These are phyloP conservation scores for Caenorhabditis parvicauda DNA, from an alignment of 2,888 invertebrate genomes.

Conservation along the genomic window DNA sequence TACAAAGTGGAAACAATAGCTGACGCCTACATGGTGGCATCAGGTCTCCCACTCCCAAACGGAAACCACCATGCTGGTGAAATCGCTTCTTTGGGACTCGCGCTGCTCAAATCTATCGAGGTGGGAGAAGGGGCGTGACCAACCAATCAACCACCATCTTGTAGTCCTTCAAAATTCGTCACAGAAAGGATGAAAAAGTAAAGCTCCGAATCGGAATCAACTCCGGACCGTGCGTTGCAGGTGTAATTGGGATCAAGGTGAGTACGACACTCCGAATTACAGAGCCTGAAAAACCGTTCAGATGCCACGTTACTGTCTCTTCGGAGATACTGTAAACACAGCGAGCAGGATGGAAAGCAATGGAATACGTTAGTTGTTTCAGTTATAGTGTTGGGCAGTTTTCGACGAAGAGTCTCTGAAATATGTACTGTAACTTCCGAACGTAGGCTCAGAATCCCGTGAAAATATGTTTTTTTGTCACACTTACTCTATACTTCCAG, in stretches of 20 bases:
- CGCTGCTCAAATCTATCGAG: conserved; percentile 55
- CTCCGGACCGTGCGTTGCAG: conserved; percentile 36
- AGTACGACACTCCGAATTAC: background rate
- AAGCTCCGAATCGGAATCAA: conserved; percentile 44
- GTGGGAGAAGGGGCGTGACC: conserved; percentile 9
- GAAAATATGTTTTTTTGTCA: too few species aligned
- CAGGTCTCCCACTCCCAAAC: conserved; percentile 38
- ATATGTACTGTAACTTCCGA: too few species aligned
- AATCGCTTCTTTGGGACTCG: conserved; percentile 48
- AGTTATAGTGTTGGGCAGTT: background rate
- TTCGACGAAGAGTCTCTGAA: too few species aligned
- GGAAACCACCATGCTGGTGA: conserved; percentile 44
- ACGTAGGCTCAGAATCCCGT: too few species aligned
- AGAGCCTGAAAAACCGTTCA: conserved; percentile 4
- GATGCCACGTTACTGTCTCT: conserved; percentile 41
- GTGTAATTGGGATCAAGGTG: conserved; percentile 40
- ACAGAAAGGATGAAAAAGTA: conserved; percentile 35
- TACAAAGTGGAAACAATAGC: conserved; percentile 50
- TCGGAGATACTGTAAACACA: conserved; percentile 45
- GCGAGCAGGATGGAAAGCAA: conserved; percentile 43
- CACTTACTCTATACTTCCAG: conserved; percentile 9
- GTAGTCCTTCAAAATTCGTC: conserved; percentile 40
- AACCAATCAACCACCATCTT: background rate
- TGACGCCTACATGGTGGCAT: conserved; percentile 44
- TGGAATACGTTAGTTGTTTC: conserved; percentile 37